Conservation (phyloP, 2,113 vertebrate species). For the Rhipidura dahli region DNA sequence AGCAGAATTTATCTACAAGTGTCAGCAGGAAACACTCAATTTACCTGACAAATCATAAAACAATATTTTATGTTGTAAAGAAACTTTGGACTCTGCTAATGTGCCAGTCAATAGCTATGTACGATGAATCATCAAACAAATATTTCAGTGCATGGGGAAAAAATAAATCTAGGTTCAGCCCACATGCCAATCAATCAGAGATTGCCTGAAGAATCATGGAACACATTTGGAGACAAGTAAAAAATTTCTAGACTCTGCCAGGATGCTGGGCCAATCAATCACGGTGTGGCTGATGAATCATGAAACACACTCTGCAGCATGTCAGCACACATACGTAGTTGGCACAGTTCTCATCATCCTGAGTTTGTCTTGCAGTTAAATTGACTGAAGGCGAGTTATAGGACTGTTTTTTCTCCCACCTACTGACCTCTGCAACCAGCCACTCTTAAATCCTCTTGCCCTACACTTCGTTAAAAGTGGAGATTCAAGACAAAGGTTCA, state of each 20-base stretch:
- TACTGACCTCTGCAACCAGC: slow-evolving; percentile 45
- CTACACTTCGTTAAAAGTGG: slow-evolving; percentile 28
- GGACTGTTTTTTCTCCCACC: slow-evolving; percentile 36
- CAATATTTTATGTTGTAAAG: slow-evolving; percentile 27
- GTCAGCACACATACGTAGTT: slow-evolving; percentile 52
- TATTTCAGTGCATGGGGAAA: neutral
- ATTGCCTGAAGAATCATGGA: slow-evolving; percentile 42
- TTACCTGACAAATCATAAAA: slow-evolving; percentile 51
- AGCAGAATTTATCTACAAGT: neutral
- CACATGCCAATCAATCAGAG: slow-evolving; percentile 32
- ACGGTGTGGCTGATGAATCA: slow-evolving; percentile 56
- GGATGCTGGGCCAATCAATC: slow-evolving; percentile 59
- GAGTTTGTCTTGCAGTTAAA: slow-evolving; percentile 63
- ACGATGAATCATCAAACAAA: slow-evolving; percentile 27
- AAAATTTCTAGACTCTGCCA: slow-evolving; percentile 42
- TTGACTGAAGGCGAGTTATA: slow-evolving; percentile 48
- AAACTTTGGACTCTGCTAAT: neutral
- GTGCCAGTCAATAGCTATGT: slow-evolving; percentile 27
- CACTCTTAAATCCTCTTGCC: slow-evolving; percentile 36
- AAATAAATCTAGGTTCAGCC: neutral
- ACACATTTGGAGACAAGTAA: slow-evolving; percentile 18
- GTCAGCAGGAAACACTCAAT: slow-evolving; percentile 8
- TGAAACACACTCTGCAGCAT: slow-evolving; percentile 47
- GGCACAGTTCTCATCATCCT: slow-evolving; percentile 46
- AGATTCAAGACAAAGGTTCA: slow-evolving; percentile 20